Conservation (phyloP, 2,113 vertebrate species). For the Dasyornis broadbenti region DNA sequence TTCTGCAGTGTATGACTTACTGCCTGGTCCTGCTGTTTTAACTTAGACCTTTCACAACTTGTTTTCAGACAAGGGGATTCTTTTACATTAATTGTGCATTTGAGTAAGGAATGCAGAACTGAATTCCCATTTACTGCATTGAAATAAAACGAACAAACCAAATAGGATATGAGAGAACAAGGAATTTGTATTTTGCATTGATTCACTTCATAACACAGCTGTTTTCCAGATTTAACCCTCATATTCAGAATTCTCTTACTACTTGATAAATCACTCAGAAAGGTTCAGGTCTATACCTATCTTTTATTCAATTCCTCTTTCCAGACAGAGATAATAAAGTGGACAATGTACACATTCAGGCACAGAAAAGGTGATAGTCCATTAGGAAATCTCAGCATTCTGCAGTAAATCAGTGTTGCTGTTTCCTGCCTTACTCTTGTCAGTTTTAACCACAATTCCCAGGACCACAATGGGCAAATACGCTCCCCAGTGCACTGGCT, state of each 20-base stretch:
- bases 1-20: background rate
- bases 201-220: background rate
- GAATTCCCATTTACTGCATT: background rate
- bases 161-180: background rate
- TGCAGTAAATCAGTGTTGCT: background rate
- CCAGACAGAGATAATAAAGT: background rate
- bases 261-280: slow-evolving; percentile 31
- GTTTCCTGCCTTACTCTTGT: background rate
- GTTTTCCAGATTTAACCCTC: slow-evolving; percentile 34
- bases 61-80: background rate
- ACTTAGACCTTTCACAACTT: background rate
- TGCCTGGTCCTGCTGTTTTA: background rate
- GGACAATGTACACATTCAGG: background rate
- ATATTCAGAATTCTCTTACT: background rate
- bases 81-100: background rate
- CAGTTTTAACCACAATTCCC: background rate
- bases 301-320: background rate
- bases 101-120: background rate
- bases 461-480: background rate
- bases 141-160: slow-evolving; percentile 11
- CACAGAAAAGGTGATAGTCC: background rate
- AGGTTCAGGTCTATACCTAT: background rate
- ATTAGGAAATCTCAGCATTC: background rate
- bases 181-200: slow-evolving; percentile 15
- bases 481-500: background rate